These are phyloP conservation scores for Trachymyrmex septentrionalis DNA, from an alignment of 1,140 invertebrate species.

Conservation along the genomic window DNA sequence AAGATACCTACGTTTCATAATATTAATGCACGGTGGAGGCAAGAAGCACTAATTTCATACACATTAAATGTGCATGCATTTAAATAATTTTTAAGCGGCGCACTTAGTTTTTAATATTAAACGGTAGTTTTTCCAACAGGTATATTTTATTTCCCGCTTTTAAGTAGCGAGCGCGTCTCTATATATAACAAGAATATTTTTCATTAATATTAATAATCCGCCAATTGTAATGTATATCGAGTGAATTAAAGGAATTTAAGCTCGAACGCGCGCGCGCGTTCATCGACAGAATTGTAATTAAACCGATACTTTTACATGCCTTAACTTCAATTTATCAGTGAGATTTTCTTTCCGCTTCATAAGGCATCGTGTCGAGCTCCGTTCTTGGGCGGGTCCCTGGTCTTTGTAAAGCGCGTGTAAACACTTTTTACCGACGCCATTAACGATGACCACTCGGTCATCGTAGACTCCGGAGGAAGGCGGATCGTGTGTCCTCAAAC, in stretches of 20 bases:
- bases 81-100: slow-evolving; percentile 71
- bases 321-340: slow-evolving; percentile 29
- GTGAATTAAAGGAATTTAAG: slow-evolving; percentile 5
- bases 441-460: slow-evolving; percentile 81
- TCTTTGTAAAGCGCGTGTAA: slow-evolving; percentile 76
- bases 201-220: slow-evolving; percentile 67
- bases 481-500: slow-evolving; percentile 84
- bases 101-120: slow-evolving; percentile 73
- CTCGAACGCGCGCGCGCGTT: neutral
- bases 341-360: slow-evolving; percentile 37
- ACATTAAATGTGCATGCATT: slow-evolving; percentile 63
- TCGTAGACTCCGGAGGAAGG: slow-evolving; percentile 73
- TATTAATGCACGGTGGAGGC: slow-evolving; percentile 55
- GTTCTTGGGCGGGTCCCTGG: slow-evolving; percentile 74
- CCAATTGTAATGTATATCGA: slow-evolving; percentile 57
- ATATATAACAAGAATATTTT: neutral
- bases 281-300: neutral
- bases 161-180: slow-evolving; percentile 13
- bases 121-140: slow-evolving; percentile 65
- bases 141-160: slow-evolving; percentile 69
- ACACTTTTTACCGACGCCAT: slow-evolving; percentile 82
- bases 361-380: slow-evolving; percentile 45
- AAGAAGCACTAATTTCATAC: slow-evolving; percentile 65
- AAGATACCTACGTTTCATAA: slow-evolving; percentile 61
- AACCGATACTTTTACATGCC: neutral